Evolutionary conservation across 2,113 vertebrate species (phyloP), one percentile per base, ranked within the genome.

Genomic region (Megatriorchis doriae): DNA sequence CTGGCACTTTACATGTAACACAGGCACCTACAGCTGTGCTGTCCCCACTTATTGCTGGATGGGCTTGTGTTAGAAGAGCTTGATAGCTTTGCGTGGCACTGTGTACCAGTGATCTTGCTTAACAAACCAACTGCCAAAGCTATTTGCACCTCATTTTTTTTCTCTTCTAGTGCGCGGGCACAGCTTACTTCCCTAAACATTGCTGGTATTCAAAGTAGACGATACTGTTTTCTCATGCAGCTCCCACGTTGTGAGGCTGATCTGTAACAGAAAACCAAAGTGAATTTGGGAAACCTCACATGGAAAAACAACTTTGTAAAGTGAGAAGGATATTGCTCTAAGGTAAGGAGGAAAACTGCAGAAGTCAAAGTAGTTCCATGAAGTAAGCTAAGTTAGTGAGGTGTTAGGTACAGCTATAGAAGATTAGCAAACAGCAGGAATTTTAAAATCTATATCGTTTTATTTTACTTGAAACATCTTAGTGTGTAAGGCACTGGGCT

Each of bases 271-370:
- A 29, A 13, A 71, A 84, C 26, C 2, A 0, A 70, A 68, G n/a
- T 18, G 61, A 65, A 61, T 81, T 10, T 50, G 55, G 61, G 66
- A 85, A 91, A 71, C 93, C 38, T 87, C 86, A 55, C 18, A 7
- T 40, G 68, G 52, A 68, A 85, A 74, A 91, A 26, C 45, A 73
- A 20, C 62, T 65, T 80, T 26, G 71, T 38, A 29, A 84, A 87
- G 63, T 31, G 65, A 67, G 66, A 94, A 94, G 47, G 78, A 34
- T 81, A 36, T 85, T 71, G 56, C 65, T 96, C 6, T n/a, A 74
- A 88, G 65, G 70, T n/a, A 2, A 15, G 59, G 40, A 72, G 42
- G 53, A 67, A 70, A 80, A 43, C 58, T 47, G 53, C 17, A 14
- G 48, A 72, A 94, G 68, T 90, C 67, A 58, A 85, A 61, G 53